Conservation (phyloP, 2,888 invertebrate genomes). For the Drosophila aldrichi region DNA sequence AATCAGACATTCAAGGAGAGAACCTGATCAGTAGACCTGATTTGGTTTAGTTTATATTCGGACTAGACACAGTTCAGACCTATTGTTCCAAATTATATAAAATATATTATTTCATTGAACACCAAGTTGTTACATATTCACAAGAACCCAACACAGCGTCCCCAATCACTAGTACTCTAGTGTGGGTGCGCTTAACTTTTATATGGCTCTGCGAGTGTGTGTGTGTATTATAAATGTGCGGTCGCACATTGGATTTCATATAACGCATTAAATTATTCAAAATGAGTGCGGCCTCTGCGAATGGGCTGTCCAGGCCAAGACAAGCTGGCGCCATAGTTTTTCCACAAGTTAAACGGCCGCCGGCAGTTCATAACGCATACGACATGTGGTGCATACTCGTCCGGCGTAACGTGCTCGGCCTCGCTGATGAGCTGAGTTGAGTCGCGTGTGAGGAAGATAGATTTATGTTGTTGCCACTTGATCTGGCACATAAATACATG, state of each 20-base stretch:
- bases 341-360: constrained; percentile 15
- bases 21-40: too few species aligned
- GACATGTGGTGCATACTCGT: constrained; percentile 54
- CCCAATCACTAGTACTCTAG: too few species aligned
- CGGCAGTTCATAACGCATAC: constrained; percentile 53
- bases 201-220: constrained; percentile 10
- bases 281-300: constrained; percentile 34
- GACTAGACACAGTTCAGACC: too few species aligned
- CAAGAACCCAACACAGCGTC: too few species aligned
- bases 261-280: constrained; percentile 72
- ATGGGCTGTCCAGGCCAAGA: constrained; percentile 1
- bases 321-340: constrained; percentile 36
- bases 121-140: too few species aligned
- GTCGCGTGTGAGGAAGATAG: constrained; percentile 1
- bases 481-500: constrained; percentile 8
- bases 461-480: constrained; percentile 17
- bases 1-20: too few species aligned
- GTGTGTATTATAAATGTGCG: constrained; percentile 72
- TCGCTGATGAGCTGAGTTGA: constrained; percentile 34
- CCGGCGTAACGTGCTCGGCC: constrained; percentile 42
- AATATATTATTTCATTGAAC: too few species aligned
- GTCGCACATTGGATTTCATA: constrained; percentile 62
- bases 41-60: too few species aligned
- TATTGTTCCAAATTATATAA: too few species aligned
- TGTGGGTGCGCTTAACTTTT: too few species aligned